Evolutionary conservation across 2,113 vertebrate genomes (phyloP).

Genomic region (Panthera leo): DNA sequence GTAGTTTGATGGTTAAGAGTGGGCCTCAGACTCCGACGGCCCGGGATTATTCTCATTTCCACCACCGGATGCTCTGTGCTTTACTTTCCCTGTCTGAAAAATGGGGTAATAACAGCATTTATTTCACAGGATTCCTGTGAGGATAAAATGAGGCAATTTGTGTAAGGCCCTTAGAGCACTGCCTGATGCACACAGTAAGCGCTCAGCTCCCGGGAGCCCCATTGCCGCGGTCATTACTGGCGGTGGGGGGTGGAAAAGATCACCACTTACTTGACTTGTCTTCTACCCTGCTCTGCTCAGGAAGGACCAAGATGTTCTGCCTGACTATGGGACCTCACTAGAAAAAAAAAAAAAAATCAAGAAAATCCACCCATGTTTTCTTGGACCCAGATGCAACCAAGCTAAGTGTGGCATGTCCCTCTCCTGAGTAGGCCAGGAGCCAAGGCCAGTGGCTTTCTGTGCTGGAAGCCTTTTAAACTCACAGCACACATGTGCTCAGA

Average conservation of each 20-base stretch:
- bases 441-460: neutral
- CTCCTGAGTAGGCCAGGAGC: neutral
- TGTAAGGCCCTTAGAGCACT: neutral
- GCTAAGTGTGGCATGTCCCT: neutral
- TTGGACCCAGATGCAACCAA: neutral
- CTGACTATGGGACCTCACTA: neutral
- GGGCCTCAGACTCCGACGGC: neutral
- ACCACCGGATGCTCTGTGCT: neutral
- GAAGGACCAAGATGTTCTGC: neutral
- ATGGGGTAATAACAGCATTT: neutral
- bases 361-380: neutral
- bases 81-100: conserved; percentile 1
- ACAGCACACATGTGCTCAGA: neutral
- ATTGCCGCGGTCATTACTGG: neutral
- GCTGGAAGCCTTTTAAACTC: neutral
- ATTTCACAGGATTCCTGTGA: neutral
- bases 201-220: neutral
- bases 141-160: neutral
- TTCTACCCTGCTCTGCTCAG: neutral
- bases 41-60: neutral
- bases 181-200: neutral
- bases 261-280: neutral
- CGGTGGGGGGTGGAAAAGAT: neutral
- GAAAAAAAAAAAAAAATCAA: neutral
- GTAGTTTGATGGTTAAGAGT: neutral